Evolutionary conservation across 2,888 invertebrate species (phyloP), one percentile per base, ranked within the genome.

Genomic region (Chesias legatella): DNA sequence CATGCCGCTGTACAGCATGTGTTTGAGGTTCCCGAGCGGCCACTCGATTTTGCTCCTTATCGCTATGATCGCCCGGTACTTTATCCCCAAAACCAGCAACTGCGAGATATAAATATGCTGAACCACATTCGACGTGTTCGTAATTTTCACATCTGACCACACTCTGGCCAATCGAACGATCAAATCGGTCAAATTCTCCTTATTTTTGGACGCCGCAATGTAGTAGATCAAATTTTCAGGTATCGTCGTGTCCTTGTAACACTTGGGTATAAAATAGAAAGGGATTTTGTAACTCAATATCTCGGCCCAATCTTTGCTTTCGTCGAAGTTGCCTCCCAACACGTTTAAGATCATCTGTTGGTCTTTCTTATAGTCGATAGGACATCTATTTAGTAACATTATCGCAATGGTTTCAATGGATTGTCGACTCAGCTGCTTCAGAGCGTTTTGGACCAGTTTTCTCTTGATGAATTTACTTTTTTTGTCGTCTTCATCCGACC

Each of bases 31-130:
- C 0, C 55, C 50, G 1, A 75, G 43, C 6, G 72, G 51, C 77
- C 79, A 81, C 1, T 55, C 44, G 3, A 60, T 51, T 8, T 77
- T 64, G 0, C 51, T 62, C 58, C 58, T 65, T 54, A 65, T 64
- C 8, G 74, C 76, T 24, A 80, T 58, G 0, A 67, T 59, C 7
- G 78, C 77, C 34, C 90, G 67, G 53, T 88, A 89, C 53, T 89
- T 90, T 0, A 90, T 75, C 0, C 90, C 79, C 8, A 91, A 58
- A 7, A 95, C 71, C 0, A 95, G 81, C 13, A 93, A 60, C 67
- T 94, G 92, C 0, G 93, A 91, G 1, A 94, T 79, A 51, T 91
- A 93, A 50, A 93, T 77, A 58, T 94, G 94, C 52, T 95, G 94
- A 23, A 91, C 90, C 6, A 92, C 71, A 40, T 92, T 90, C 0